These are phyloP conservation scores for Motacilla tschutschensis DNA, from an alignment of 2,113 vertebrate genomes.

Conservation along the genomic window DNA sequence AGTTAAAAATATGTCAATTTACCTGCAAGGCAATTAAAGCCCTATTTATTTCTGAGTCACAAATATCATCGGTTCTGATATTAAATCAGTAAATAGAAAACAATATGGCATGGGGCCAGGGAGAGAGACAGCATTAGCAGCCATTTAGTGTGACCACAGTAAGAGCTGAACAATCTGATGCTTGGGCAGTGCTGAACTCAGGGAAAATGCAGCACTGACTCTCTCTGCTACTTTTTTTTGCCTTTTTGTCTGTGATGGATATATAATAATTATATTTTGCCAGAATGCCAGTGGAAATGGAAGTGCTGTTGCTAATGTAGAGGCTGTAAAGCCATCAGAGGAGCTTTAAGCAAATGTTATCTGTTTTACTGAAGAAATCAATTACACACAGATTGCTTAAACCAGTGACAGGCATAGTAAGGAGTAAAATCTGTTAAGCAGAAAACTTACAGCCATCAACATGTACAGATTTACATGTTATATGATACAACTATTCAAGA, in stretches of 20 bases:
- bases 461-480: constrained; percentile 66
- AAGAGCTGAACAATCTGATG: background rate
- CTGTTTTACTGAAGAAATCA: constrained; percentile 80
- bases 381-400: constrained; percentile 75
- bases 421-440: constrained; percentile 75
- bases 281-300: constrained; percentile 65
- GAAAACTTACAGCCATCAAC: constrained; percentile 70
- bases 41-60: background rate
- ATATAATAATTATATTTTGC: constrained; percentile 75
- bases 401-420: constrained; percentile 70
- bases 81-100: background rate
- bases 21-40: background rate
- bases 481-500: constrained; percentile 56
- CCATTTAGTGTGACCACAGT: background rate
- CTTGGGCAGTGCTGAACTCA: background rate
- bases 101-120: background rate
- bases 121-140: background rate
- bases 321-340: constrained; percentile 76
- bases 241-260: constrained; percentile 61
- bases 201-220: constrained; percentile 21
- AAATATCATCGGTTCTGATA: background rate
- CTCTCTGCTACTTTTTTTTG: background rate
- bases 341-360: constrained; percentile 79
- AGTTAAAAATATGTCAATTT: constrained; percentile 7
- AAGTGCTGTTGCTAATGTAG: constrained; percentile 72